phyloP scores from a whole-genome alignment of 2,113 vertebrate species.

The Polypterus bichir region DNA sequence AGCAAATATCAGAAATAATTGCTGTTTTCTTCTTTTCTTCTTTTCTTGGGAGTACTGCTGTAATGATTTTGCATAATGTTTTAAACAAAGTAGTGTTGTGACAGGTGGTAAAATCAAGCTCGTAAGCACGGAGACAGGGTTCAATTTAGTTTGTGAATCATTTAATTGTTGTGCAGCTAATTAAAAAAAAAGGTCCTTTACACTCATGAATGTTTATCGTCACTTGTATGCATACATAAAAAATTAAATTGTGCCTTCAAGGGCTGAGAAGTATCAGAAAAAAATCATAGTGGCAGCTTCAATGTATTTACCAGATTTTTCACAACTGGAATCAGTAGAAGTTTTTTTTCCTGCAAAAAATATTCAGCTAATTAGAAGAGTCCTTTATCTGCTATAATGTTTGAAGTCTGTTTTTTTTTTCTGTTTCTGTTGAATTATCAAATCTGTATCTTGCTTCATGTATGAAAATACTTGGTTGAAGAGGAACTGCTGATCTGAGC shows the following conservation, averaged over 20 bases:
- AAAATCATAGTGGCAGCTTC: conserved; percentile 67
- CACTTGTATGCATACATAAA: conserved; percentile 83
- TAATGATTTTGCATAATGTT: conserved; percentile 97
- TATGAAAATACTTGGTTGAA: conserved; percentile 32
- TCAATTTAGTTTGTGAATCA: conserved; percentile 99
- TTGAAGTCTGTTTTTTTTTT: conserved; percentile 51
- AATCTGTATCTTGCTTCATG: conserved; percentile 1
- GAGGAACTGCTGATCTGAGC: conserved; percentile 24
- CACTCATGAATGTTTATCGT: conserved; percentile 84
- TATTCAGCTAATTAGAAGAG: conserved; percentile 97
- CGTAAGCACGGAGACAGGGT: conserved; percentile 96
- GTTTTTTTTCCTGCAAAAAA: conserved; percentile 91
- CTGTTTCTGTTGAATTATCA: not conserved
- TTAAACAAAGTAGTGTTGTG: conserved; percentile 95
- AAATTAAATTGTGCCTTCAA: conserved; percentile 84
- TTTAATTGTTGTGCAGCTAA: conserved; percentile 99
- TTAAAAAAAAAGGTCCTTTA: conserved; percentile 94
- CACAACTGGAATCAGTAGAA: conserved; percentile 87
- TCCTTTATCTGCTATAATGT: conserved; percentile 91
- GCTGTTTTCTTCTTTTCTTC: conserved; percentile 86
- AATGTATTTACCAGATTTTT: conserved; percentile 79
- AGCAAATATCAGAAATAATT: conserved; percentile 99
- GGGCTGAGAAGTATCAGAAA: conserved; percentile 69
- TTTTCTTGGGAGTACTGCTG: conserved; percentile 77
- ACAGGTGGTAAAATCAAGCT: conserved; percentile 98